Evolutionary conservation across 2,113 vertebrate species (phyloP).

Genomic region (Pungitius pungitius): DNA sequence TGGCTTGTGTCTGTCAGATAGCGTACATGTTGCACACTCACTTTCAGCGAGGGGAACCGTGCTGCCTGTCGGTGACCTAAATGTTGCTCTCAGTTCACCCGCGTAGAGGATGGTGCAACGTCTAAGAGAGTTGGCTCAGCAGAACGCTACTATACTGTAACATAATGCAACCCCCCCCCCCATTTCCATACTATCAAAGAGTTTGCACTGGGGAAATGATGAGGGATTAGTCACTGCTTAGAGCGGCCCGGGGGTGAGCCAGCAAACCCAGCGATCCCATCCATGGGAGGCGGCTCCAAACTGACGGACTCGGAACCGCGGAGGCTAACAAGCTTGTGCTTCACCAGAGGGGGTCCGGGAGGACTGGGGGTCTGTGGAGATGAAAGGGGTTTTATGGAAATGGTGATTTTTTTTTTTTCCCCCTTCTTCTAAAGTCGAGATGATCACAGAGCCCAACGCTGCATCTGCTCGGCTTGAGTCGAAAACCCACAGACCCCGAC

Average conservation of each 20-base stretch:
- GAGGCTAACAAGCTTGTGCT: constrained; percentile 42
- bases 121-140: constrained; percentile 69
- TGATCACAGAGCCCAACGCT: constrained; percentile 36
- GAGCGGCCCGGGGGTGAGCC: constrained; percentile 46
- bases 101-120: constrained; percentile 61
- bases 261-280: constrained; percentile 45
- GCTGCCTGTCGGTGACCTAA: constrained; percentile 45
- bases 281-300: constrained; percentile 48
- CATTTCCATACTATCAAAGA: constrained; percentile 40
- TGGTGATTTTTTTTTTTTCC: constrained; percentile 29
- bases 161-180: constrained; percentile 23
- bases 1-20: not conserved
- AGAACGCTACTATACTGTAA: constrained; percentile 55
- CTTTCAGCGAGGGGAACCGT: constrained; percentile 25
- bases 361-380: constrained; percentile 46
- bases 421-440: constrained; percentile 30
- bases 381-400: constrained; percentile 69
- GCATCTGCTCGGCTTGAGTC: constrained; percentile 45
- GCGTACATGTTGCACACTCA: not conserved
- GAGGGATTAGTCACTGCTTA: constrained; percentile 64
- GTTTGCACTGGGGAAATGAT: constrained; percentile 47
- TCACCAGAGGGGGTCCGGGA: constrained; percentile 51
- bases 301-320: constrained; percentile 25
- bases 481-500: constrained; percentile 14
- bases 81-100: constrained; percentile 45